Evolutionary conservation across 2,797 vertebrate genomes (phyloP), one percentile per base, ranked within the genome.

Genomic region (Silurus aristotelis): DNA sequence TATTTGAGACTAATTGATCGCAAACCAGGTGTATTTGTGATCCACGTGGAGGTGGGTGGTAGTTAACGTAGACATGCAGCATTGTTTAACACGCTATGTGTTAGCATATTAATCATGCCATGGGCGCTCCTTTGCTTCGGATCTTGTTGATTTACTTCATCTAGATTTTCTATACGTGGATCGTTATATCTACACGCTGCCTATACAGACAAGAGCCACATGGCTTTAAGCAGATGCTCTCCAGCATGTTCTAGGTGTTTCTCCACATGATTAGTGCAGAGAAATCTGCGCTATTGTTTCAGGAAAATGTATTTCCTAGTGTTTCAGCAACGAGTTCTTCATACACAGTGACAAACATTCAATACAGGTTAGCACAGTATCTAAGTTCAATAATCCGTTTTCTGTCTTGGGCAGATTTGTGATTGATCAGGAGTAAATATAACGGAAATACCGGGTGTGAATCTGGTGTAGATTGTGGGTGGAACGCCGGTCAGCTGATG

Each of bases 251-350:
- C 72, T 83, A 27, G 46, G 13, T 46, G 58, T 8, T 43, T 43
- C 14, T 58, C 31, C 31, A 67, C 20, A 27, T 75, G 83, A 77
- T n/a, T 19, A 8, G 19, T 84, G 13, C 67, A 66, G 72, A 83
- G 64, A 66, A 52, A 64, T 66, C 60, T 22, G 43, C 3, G 20
- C 20, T n/a, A n/a, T 14, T 79, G 78, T 13, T 17, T 38, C 38
- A 25, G 20, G 13, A 64, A 48, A 22, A 58, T 22, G 7, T 61
- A 5, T 22, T 46, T 46, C 48, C 22, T 43, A 0, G 43, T 46
- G 25, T 43, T 15, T 5, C 22, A 67, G 27, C 3, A 27, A 12
- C n/a, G 1, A n/a, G 4, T 22, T 10, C 27, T 60, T 25, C 43
- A 12, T 58, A 12, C 58, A 43, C 22, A 43, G 19, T 61, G 27